phyloP scores from a whole-genome alignment of 2,888 invertebrate species.

The Beris morrisii region DNA sequence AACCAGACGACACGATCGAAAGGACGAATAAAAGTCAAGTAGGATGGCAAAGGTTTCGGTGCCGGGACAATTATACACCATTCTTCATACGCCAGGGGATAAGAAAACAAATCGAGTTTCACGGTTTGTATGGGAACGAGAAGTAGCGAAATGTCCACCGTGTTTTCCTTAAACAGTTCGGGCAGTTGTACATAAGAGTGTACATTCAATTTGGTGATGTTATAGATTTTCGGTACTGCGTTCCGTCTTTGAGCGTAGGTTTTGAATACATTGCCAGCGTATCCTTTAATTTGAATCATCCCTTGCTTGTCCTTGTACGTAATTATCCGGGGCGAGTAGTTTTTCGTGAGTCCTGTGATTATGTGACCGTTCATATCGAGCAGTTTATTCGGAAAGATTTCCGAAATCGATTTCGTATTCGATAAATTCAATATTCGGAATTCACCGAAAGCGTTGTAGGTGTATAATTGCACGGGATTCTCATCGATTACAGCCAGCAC shows the following conservation, averaged over 20 bases:
- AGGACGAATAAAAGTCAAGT: slow-evolving; percentile 6
- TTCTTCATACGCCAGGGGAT: background rate
- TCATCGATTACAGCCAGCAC: background rate
- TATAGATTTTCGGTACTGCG: background rate
- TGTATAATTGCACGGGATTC: background rate
- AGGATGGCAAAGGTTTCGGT: background rate
- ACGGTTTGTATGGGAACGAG: background rate
- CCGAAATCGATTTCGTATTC: background rate
- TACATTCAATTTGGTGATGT: background rate
- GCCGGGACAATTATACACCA: slow-evolving; percentile 23
- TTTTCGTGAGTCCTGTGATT: background rate
- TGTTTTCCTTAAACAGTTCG: background rate
- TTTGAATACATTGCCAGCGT: background rate
- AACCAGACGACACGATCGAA: slow-evolving; percentile 8
- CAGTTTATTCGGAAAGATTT: slow-evolving; percentile 17
- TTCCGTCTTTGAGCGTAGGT: slow-evolving; percentile 7
- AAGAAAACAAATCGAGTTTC: background rate
- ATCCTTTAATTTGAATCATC: background rate
- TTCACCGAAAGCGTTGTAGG: slow-evolving; percentile 21
- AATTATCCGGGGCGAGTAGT: slow-evolving; percentile 1
- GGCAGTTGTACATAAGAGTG: background rate
- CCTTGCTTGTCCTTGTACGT: slow-evolving; percentile 1
- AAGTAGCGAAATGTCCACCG: background rate
- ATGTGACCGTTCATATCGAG: background rate
- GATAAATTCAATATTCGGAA: background rate